Percentiles rank a stretch among this genome's conserved stretches.
Conservation (phyloP, 2,888 invertebrate species). For the Phragmatobia fuliginosa region DNA sequence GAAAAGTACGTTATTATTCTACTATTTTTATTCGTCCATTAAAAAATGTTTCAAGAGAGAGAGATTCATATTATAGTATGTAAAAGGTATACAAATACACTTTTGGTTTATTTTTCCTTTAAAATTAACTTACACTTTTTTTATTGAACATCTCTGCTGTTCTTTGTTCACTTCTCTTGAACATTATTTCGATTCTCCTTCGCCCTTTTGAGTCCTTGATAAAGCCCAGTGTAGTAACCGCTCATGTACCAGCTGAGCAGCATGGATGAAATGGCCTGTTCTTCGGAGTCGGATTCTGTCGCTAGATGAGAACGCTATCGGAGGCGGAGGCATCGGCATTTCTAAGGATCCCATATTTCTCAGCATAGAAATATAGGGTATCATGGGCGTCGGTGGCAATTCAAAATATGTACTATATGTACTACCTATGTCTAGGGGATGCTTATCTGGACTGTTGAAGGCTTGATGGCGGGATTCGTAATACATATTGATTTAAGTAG, state of each 20-base stretch:
- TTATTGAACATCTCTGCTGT: slow-evolving; percentile 41
- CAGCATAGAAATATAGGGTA: too few species aligned
- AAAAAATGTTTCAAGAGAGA: not conserved
- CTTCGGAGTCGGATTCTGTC: slow-evolving; percentile 76
- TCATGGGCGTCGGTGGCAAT: too few species aligned
- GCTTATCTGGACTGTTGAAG: too few species aligned
- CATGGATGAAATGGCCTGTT: slow-evolving; percentile 93
- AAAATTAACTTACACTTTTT: slow-evolving; percentile 26
- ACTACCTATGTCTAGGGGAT: too few species aligned
- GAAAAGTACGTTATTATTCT: too few species aligned
- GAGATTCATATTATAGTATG: too few species aligned
- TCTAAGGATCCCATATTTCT: slow-evolving; percentile 53
- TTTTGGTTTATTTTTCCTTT: slow-evolving; percentile 46
- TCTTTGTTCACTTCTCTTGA: slow-evolving; percentile 55
- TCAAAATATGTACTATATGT: too few species aligned
- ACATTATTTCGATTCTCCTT: slow-evolving; percentile 14
- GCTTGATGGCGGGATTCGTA: not conserved
- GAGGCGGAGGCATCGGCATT: slow-evolving; percentile 83
- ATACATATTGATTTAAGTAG: not conserved
- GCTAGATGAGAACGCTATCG: slow-evolving; percentile 62
- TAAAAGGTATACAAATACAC: slow-evolving; percentile 22
- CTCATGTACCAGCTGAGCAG: slow-evolving; percentile 97
- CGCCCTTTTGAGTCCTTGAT: slow-evolving; percentile 86
- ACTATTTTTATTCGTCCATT: not conserved
- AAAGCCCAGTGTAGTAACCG: slow-evolving; percentile 95